Conservation (phyloP, 2,113 vertebrate genomes). For the Xenotilapia leptura region DNA sequence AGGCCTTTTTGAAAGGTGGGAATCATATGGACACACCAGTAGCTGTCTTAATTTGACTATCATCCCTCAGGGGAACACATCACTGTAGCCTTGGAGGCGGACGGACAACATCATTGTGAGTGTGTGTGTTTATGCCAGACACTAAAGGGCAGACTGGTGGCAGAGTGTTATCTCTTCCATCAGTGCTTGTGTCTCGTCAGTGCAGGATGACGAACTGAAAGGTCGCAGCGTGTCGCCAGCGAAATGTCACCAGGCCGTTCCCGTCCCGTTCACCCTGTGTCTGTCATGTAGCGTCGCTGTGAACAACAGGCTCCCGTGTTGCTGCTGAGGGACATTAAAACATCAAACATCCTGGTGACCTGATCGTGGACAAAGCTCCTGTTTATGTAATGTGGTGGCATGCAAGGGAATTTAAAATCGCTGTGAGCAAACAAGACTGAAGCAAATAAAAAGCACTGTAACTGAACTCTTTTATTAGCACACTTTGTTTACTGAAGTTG, state of each 20-base stretch:
- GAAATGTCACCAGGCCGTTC: conserved; percentile 31
- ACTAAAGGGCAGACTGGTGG: background rate
- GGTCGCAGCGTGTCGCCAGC: conserved; percentile 41
- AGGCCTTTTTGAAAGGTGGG: background rate
- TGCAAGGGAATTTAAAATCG: conserved; percentile 2
- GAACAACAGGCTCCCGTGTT: conserved; percentile 24
- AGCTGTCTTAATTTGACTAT: background rate
- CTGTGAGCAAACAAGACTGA: background rate
- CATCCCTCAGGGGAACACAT: background rate
- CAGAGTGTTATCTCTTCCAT: conserved; percentile 18
- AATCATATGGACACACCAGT: background rate
- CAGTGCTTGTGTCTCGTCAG: background rate
- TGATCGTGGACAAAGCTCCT: background rate
- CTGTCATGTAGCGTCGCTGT: background rate
- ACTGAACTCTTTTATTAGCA: conserved; percentile 31
- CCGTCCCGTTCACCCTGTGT: background rate
- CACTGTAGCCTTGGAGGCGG: conserved; percentile 18
- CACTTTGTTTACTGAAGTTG: conserved; percentile 32
- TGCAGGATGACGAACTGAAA: conserved; percentile 28
- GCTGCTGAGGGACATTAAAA: background rate
- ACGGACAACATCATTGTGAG: background rate
- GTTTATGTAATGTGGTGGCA: background rate
- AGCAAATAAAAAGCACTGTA: conserved; percentile 16
- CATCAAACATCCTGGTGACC: background rate
- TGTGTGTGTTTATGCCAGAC: background rate